Evolutionary conservation across 2,113 vertebrate species (phyloP).

Genomic region (Nycticorax nycticorax): DNA sequence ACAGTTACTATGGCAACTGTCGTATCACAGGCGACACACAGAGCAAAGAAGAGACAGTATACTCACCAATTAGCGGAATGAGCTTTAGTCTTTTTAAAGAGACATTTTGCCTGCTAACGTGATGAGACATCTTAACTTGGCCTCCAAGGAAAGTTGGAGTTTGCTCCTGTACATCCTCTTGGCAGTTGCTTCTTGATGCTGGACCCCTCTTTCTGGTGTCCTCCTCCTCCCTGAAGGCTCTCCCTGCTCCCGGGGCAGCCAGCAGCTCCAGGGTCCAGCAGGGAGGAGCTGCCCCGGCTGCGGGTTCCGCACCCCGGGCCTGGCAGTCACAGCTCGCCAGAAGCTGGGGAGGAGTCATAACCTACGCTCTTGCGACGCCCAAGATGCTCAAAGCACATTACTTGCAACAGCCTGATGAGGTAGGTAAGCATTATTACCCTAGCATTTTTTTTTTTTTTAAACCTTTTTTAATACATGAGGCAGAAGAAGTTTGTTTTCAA

Average conservation of each 20-base stretch:
- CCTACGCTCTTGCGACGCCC: not conserved
- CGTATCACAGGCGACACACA: fast-evolving
- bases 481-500: not conserved
- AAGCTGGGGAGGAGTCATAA: not conserved
- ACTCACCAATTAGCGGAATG: not conserved
- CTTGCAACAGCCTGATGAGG: not conserved
- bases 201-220: not conserved
- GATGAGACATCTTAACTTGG: not conserved
- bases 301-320: fast-evolving
- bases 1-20: constrained; percentile 44
- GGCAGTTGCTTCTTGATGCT: not conserved
- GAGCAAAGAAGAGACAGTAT: not conserved
- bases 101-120: not conserved
- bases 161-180: not conserved
- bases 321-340: not conserved
- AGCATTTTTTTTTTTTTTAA: too few species aligned
- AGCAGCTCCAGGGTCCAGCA: not conserved
- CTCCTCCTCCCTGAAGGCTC: not conserved
- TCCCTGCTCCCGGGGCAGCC: not conserved
- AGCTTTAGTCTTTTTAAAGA: not conserved
- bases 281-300: fast-evolving
- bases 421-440: not conserved
- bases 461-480: not conserved
- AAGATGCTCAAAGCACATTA: not conserved
- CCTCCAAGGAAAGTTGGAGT: not conserved